Evolutionary conservation across 2,113 vertebrate genomes (phyloP).

Genomic region (Pica pica): DNA sequence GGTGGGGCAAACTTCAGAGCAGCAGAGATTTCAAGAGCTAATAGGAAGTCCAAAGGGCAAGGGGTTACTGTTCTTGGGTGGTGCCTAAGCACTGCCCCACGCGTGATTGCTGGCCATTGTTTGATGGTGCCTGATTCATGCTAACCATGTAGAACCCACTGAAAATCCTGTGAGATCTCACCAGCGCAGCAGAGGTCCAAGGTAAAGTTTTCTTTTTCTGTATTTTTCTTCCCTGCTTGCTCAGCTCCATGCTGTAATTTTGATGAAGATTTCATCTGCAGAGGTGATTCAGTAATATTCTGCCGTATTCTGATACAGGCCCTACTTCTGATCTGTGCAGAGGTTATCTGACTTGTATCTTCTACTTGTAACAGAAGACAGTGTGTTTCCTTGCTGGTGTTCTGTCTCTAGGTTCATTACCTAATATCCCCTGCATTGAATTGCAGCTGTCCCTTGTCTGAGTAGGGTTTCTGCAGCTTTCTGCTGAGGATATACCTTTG

Average conservation of each 20-base stretch:
- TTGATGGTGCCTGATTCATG: neutral
- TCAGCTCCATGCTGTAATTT: neutral
- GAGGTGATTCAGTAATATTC: neutral
- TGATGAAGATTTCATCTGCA: neutral
- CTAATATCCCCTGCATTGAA: constrained; percentile 55
- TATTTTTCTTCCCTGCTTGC: neutral
- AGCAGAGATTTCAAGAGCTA: constrained; percentile 4
- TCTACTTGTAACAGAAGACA: neutral
- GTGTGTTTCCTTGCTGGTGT: neutral
- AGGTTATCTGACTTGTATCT: neutral
- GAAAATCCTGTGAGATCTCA: neutral
- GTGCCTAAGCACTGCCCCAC: neutral
- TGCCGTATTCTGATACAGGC: neutral
- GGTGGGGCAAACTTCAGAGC: neutral
- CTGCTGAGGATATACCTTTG: constrained; percentile 28
- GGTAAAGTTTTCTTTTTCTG: constrained; percentile 28
- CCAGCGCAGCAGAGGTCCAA: neutral
- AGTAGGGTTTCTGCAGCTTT: constrained; percentile 50
- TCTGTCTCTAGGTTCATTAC: constrained; percentile 57
- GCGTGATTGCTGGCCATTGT: neutral
- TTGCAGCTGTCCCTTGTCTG: constrained; percentile 35
- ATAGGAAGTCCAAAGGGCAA: constrained; percentile 43
- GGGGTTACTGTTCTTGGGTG: constrained; percentile 7
- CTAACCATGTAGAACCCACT: neutral
- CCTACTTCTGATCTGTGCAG: neutral